phyloP scores from a whole-genome alignment of 2,888 invertebrate genomes.

The Calameuta filiformis region DNA sequence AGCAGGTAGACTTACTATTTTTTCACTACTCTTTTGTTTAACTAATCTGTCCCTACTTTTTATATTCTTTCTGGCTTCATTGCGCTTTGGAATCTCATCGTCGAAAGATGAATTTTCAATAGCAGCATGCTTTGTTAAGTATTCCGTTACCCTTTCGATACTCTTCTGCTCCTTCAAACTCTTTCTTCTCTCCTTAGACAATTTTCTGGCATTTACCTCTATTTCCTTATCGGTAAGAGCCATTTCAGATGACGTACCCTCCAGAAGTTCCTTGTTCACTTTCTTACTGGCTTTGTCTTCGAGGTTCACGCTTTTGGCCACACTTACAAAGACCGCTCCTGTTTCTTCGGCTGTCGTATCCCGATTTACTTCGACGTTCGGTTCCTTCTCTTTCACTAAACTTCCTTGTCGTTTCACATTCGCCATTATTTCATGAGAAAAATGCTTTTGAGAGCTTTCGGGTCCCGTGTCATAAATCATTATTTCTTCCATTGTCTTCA shows the following conservation, averaged over 20 bases:
- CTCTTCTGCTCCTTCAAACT: conserved; percentile 58
- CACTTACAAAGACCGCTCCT: neutral
- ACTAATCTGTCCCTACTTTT: neutral
- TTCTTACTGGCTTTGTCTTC: neutral
- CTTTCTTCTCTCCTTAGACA: conserved; percentile 26
- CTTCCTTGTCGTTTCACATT: conserved; percentile 17
- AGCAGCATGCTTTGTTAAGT: conserved; percentile 34
- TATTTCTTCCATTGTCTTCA: neutral
- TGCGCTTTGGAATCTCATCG: neutral
- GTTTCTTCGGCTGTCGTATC: neutral
- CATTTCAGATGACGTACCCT: neutral
- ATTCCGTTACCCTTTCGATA: conserved; percentile 45
- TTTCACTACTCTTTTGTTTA: neutral
- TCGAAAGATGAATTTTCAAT: conserved; percentile 6
- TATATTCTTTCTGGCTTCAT: neutral
- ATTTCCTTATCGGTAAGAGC: conserved; percentile 21
- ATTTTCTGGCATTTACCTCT: conserved; percentile 29
- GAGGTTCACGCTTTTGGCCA: conserved; percentile 12
- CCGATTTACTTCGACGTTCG: neutral
- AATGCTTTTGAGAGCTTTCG: conserved; percentile 1
- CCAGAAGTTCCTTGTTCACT: neutral
- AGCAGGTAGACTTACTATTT: neutral
- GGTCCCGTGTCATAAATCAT: conserved; percentile 15
- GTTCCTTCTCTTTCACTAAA: conserved; percentile 13
- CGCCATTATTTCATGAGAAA: conserved; percentile 8